Evolutionary conservation across 2,888 invertebrate genomes (phyloP), one percentile per base, ranked within the genome.

Genomic region (Protophormia terraenovae): DNA sequence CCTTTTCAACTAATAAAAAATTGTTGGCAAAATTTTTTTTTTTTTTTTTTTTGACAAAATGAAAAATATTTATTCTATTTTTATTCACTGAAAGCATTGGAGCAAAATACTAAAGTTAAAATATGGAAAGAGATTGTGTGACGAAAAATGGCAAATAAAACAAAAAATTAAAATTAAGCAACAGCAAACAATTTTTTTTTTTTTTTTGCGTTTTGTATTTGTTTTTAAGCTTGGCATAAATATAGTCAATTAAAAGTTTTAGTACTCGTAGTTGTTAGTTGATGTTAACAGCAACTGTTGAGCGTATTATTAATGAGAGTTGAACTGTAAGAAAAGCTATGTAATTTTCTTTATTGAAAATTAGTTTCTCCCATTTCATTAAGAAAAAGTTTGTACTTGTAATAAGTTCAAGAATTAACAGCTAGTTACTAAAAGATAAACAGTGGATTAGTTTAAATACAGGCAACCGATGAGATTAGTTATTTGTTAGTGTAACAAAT

Each of bases 221-320:
- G 60, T 38, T 73, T 71, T 75, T 66, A 69, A 76, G 66, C 72
- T 81, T 55, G 53, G 58, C 81, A 84, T 81, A 84, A 81, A 84
- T 77, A 84, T 73, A 73, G 84, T 81, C 84, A 84, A 84, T 84
- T 84, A 84, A 84, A 84, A 84, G 84, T 84, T 81, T 78, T 47
- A 67, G 50, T 38, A 29, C 29, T 32, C 27, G 55, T 60, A 67
- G 60, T 84, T 73, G 67, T 81, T 69, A 45, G 72, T 69, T 72
- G 72, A 78, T 81, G 84, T 84, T 84, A 73, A 53, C 66, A 77
- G 62, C 60, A 84, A 58, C 81, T 77, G 69, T 80, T 77, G 73
- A 84, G 67, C 62, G 72, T 16, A 55, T 62, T 78, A 73, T 81
- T 81, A 80, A 84, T 80, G 81, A 77, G 69, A 69, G 41, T 81